These are phyloP conservation scores for Plutella xylostella DNA, from an alignment of 2,888 invertebrate species.

Conservation along the genomic window DNA sequence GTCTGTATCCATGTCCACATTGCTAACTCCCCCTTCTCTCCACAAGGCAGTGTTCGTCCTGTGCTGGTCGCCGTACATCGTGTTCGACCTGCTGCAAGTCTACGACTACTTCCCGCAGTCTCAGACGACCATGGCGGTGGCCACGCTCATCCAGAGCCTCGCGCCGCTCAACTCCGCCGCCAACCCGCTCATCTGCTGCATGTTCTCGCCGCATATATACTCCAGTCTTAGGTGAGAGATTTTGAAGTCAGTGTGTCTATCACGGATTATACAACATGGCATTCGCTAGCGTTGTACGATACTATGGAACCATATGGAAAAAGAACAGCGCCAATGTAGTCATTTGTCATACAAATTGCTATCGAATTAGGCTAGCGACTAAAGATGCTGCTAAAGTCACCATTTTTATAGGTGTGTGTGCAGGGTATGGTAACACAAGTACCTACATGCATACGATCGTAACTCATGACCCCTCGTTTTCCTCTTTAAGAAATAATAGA, in stretches of 20 bases:
- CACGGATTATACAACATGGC: too few relatives aligned
- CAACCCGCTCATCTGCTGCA: constrained; percentile 93
- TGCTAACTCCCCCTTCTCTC: background rate
- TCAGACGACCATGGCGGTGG: constrained; percentile 83
- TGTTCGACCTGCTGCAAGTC: constrained; percentile 91
- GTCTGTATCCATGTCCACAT: background rate
- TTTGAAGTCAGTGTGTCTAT: too few relatives aligned
- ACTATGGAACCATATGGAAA: too few relatives aligned
- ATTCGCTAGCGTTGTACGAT: background rate
- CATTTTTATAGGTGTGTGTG: too few relatives aligned
- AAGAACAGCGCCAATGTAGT: too few relatives aligned
- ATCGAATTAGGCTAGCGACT: too few relatives aligned
- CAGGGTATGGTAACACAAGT: too few relatives aligned
- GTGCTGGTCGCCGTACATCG: constrained; percentile 96
- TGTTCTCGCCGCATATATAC: constrained; percentile 92
- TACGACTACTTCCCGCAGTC: constrained; percentile 83
- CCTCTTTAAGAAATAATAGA: too few relatives aligned
- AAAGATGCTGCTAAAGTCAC: too few relatives aligned
- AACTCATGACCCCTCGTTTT: too few relatives aligned
- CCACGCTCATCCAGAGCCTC: constrained; percentile 91
- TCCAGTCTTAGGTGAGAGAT: constrained; percentile 80
- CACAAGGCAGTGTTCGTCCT: constrained; percentile 84
- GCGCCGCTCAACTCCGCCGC: constrained; percentile 94
- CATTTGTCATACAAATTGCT: too few relatives aligned
- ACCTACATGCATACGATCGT: too few relatives aligned